Base-by-base conservation (phyloP, 1,140 invertebrate genomes). In the Sweltsa coloradensis region DNA sequence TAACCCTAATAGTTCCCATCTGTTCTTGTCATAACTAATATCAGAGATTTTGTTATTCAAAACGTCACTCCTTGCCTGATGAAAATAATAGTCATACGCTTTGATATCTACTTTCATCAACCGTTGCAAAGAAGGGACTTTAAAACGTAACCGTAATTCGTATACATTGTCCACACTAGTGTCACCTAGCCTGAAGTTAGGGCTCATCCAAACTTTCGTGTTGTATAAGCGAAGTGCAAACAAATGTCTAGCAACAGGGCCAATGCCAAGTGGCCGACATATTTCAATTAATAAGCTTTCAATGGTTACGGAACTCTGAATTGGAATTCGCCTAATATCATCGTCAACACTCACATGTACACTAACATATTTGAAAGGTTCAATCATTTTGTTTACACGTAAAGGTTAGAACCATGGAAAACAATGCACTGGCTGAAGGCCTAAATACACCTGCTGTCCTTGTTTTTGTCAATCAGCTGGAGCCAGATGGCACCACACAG, bases 71-170 rank as follows among this genome's bases (percentile, higher is more conserved):
- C 83, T 68, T 24, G 80, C 81, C 78, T 93, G 89, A 63, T 81
- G 76, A 62, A 88, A 92, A 60, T 83, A 85, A 65, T 89, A 92
- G 56, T 88, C 74, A 58, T 86, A 89, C 11, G 86, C 81, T 42
- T 74, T 73, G 19, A 64, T 53, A 67, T 91, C 88, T 27, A 83
- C 64, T 45, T 72, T 71, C 50, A 76, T 76, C 13, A 91, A 62
- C 45, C 72, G 69, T 24, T 70, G 66, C 34, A 87, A 58, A 54
- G 67, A 72, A 1, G 79, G 73, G 41, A 76, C 63, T 63, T 83
- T 86, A 57, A 82, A 89, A 50, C 87, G 71, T 50, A 91, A 70
- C 44, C 85, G 72, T 55, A 89, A 81, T 49, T 85, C 81, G 55
- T 83, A 79, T 53, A 67, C 70, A 51, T 65, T 61, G 56, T 68